Evolutionary conservation across 2,888 invertebrate species (phyloP).

Genomic region (Alsophila aescularia): DNA sequence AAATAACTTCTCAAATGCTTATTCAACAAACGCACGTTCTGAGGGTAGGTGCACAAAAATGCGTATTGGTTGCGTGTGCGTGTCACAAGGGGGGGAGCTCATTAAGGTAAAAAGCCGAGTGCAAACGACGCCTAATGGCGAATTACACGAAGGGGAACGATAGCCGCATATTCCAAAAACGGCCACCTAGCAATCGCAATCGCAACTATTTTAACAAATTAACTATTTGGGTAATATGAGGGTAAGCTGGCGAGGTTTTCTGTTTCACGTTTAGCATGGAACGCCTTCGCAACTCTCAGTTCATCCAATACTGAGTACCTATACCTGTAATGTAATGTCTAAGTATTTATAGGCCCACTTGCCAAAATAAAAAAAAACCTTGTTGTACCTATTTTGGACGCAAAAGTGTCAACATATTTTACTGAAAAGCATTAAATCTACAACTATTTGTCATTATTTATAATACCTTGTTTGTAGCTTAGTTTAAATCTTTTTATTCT

Average conservation of each 20-base stretch:
- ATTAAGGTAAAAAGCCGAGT: constrained; percentile 84
- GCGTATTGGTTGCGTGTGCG: constrained; percentile 75
- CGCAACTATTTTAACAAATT: constrained; percentile 37
- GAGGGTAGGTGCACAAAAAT: constrained; percentile 74
- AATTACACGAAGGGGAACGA: constrained; percentile 83
- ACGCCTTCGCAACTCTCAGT: constrained; percentile 6
- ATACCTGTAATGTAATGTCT: no score
- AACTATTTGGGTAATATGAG: constrained; percentile 17
- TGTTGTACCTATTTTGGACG: no score
- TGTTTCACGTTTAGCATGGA: neutral
- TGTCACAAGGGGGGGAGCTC: constrained; percentile 73
- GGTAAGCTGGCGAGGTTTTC: constrained; percentile 11
- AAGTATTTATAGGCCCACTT: no score
- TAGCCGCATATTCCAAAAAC: constrained; percentile 53
- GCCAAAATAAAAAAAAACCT: no score
- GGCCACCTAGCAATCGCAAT: constrained; percentile 41
- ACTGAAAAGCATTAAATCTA: no score
- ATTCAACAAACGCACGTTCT: constrained; percentile 38
- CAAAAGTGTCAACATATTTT: no score
- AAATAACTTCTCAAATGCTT: constrained; percentile 32
- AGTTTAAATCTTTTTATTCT: no score
- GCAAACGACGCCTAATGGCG: constrained; percentile 83
- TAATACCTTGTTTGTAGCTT: no score
- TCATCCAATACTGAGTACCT: neutral
- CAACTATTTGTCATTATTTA: no score